A percentile compares a stretch with the other conserved stretches of the same genome.
Conservation (phyloP, 37 sponge, comb jelly and placozoan genomes). For the Eunapius fragilis region DNA sequence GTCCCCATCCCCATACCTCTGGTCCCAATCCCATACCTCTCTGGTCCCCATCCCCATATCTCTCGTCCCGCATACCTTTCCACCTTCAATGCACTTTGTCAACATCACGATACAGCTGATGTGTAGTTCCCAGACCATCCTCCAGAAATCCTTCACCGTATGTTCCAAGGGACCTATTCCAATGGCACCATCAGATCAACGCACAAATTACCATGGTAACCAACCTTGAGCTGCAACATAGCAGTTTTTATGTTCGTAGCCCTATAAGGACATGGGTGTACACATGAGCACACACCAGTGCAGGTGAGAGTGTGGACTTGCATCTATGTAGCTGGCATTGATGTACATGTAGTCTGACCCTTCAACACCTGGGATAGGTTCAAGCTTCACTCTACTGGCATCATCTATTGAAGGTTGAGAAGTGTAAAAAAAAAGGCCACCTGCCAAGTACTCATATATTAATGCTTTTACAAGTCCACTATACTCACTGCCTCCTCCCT, state of each 20-base stretch:
- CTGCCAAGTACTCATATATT: too few relatives aligned
- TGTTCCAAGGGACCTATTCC: slow-evolving; percentile 60
- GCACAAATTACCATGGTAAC: not conserved
- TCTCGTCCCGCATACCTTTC: too few relatives aligned
- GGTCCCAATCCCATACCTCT: too few relatives aligned
- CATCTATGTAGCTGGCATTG: slow-evolving; percentile 66
- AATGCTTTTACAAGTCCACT: too few relatives aligned
- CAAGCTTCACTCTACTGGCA: slow-evolving; percentile 38
- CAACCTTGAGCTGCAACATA: slow-evolving; percentile 85
- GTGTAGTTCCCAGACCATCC: slow-evolving; percentile 68
- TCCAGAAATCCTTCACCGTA: slow-evolving; percentile 67
- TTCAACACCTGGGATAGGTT: slow-evolving; percentile 12
- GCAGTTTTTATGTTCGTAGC: slow-evolving; percentile 45
- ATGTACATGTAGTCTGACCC: slow-evolving; percentile 78
- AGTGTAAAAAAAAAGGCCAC: too few relatives aligned
- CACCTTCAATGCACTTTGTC: slow-evolving; percentile 64
- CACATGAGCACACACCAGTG: too few relatives aligned
- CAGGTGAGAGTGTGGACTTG: slow-evolving; percentile 8
- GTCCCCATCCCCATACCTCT: too few relatives aligned
- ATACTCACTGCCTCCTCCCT: too few relatives aligned
- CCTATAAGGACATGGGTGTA: slow-evolving; percentile 30
- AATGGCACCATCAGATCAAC: too few relatives aligned
- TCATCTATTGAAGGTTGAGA: slow-evolving; percentile 65
- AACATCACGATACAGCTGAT: slow-evolving; percentile 62
- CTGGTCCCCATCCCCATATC: too few relatives aligned